Base-by-base conservation (phyloP, 1,140 invertebrate genomes). In the Drosophila bocki region DNA sequence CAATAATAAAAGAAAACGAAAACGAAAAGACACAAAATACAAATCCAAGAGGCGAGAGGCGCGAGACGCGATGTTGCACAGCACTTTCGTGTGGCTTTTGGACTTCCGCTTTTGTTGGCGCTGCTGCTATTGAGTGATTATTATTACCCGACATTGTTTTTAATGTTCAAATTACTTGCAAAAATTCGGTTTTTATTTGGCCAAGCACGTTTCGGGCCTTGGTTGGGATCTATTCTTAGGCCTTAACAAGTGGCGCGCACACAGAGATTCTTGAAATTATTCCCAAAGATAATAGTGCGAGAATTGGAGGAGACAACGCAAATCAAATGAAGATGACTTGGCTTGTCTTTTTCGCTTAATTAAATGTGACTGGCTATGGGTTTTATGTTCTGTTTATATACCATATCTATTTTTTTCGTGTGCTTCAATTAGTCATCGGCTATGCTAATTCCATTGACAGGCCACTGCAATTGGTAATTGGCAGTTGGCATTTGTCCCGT, bases 101-200 rank as follows among this genome's bases (percentile, higher is more conserved):
- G 78, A 85, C 88, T 77, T 82, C 61, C 68, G 64, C 62, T 72
- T 59, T 65, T 80, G 72, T 65, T 81, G 47, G 53, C 69, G 35
- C 39, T 75, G 58, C 54, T 80, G 67, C 60, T 78, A 87, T 90
- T 69, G 84, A 88, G 77, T 88, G 81, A 88, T 87, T 87, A 80
- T 88, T 88, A 75, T 80, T 80, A 72, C 68, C 80, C 82, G 65
- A 71, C 64, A 81, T 57, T 85, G 78, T 85, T 84, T 88, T 87
- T 64, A 85, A 44, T 87, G 79, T 85, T 71, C 69, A 84, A 84
- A 90, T 88, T 83, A 87, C 83, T 84, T 88, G 83, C 85, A 84
- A 78, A 78, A 78, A 71, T 50, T 76, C 42, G 68, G 65, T 58
- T 67, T 56, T 62, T 71, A 68, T 69, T 50, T 67, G 82, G 80